Percentiles rank a stretch among this genome's conserved stretches.
phyloP scores from a whole-genome alignment of 2,888 invertebrate species.

The Ophraella communa region DNA sequence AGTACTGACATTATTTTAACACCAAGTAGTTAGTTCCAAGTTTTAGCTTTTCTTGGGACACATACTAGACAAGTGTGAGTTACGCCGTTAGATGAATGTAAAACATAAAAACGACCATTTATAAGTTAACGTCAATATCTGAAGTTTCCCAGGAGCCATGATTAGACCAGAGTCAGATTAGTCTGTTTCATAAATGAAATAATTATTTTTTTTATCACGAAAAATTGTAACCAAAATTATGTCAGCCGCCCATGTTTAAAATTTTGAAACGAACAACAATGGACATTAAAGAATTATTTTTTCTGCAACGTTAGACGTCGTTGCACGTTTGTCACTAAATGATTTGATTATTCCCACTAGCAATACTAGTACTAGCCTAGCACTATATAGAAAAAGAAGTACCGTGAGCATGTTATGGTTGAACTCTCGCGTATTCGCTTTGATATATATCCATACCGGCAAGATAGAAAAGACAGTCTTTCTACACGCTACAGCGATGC shows the following conservation, averaged over 20 bases:
- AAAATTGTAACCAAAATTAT: background rate
- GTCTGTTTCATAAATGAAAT: too few relatives aligned
- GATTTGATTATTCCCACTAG: slow-evolving; percentile 52
- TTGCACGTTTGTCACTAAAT: slow-evolving; percentile 51
- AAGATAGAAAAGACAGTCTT: slow-evolving; percentile 10
- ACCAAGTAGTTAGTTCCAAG: too few relatives aligned
- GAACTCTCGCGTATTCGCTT: slow-evolving; percentile 45
- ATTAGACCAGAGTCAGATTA: too few relatives aligned
- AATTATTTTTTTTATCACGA: too few relatives aligned
- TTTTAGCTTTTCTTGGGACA: too few relatives aligned
- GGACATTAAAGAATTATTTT: background rate
- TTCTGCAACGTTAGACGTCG: slow-evolving; percentile 14
- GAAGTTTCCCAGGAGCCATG: too few relatives aligned
- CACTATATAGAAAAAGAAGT: slow-evolving; percentile 17
- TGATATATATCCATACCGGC: slow-evolving; percentile 19
- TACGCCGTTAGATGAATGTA: too few relatives aligned
- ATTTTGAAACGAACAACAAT: background rate
- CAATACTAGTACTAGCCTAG: slow-evolving; percentile 7
- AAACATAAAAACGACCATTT: too few relatives aligned
- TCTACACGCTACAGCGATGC: slow-evolving; percentile 15
- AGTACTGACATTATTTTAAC: too few relatives aligned
- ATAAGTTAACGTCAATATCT: too few relatives aligned
- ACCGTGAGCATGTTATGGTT: slow-evolving; percentile 51
- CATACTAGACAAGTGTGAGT: too few relatives aligned
- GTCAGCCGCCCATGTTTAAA: background rate